Base-by-base conservation (phyloP, 2,797 vertebrate genomes). In the Sebastes aleutianus region DNA sequence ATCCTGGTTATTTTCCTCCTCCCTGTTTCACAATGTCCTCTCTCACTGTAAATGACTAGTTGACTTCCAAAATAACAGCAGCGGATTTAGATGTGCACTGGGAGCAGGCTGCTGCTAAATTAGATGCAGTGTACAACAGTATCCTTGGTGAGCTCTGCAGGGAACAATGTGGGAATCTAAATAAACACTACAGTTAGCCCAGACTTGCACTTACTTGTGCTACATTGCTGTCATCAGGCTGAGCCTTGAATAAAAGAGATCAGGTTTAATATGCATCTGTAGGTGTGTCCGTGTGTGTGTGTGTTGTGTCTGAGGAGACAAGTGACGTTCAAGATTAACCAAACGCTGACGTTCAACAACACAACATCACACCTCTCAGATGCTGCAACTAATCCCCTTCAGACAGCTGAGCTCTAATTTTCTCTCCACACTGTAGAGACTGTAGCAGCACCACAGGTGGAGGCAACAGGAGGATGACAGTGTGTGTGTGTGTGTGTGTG, bases 91-190 rank as follows among this genome's bases (percentile, higher is more conserved):
- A 61, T 27, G 22, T 22, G 54, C 63, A 50, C 82, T 50, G 71
- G 63, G 58, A 77, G 66, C 66, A 59, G n/a, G 7, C 63, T n/a
- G 50, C 31, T 26, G 79, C 43, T 78, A 66, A 76, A 79, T 73
- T 77, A 83, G 71, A 74, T 8, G 54, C 58, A 4, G 82, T 26
- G 31, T 31, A 20, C 27, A 70, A 59, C 56, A n/a, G 85, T 74
- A 80, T 71, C 79, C 80, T 80, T 78, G 84, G 80, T 69, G 85
- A 85, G 47, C 56, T 75, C 87, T 79, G 24, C 74, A 76, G 78
- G 84, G 80, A 90, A 58, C 80, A 58, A 71, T 5, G 82, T 67
- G 74, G 76, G 57, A 73, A 67, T 29, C 78, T 64, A 66, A 80
- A 79, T 72, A 82, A 84, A 85, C 57, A 34, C 63, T 4, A n/a